phyloP scores from a whole-genome alignment of 2,797 vertebrate species.

The Onychomys arenicola region DNA sequence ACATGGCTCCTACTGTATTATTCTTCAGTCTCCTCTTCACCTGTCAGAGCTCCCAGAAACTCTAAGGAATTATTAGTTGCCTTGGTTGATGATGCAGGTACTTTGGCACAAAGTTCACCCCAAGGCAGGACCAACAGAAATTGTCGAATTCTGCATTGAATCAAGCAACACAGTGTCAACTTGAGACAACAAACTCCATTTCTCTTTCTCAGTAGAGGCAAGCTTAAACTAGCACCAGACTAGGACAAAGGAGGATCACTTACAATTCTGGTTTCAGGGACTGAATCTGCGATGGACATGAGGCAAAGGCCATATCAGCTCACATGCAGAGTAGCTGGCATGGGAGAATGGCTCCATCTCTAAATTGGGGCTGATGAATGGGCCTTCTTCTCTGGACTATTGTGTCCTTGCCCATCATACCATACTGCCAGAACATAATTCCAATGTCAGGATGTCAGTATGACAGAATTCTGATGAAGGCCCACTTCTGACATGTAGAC shows the following conservation, averaged over 20 bases:
- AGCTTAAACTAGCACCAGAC: background rate
- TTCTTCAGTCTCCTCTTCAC: background rate
- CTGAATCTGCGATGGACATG: background rate
- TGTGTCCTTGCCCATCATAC: background rate
- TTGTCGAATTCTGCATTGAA: background rate
- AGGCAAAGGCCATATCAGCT: background rate
- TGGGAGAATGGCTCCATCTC: background rate
- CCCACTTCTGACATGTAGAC: background rate
- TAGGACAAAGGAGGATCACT: background rate
- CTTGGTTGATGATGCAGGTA: background rate
- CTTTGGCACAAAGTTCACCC: background rate
- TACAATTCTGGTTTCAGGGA: background rate
- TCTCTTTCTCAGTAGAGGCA: background rate
- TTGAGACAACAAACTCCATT: background rate
- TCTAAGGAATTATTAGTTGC: background rate
- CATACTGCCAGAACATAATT: too few species aligned
- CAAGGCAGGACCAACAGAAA: background rate
- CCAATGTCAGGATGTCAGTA: background rate
- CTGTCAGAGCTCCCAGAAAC: background rate
- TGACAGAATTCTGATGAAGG: background rate
- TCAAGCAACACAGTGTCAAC: background rate
- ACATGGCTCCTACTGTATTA: background rate
- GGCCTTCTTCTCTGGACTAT: background rate
- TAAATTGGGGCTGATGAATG: background rate
- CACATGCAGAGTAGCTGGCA: background rate